Conservation (phyloP, 2,113 vertebrate genomes). For the Condylura cristata region DNA sequence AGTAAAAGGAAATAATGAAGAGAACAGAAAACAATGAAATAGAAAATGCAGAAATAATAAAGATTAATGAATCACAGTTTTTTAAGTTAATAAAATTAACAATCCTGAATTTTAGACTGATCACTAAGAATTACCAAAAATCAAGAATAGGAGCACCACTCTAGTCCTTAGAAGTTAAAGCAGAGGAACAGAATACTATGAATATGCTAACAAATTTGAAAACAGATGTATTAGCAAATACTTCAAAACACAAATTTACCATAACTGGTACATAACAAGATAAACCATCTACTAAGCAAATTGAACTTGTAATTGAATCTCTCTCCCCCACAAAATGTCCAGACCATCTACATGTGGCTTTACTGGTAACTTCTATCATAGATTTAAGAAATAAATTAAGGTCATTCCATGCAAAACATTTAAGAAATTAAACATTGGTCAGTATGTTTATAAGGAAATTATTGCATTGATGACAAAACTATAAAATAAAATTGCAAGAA, state of each 20-base stretch:
- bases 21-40: neutral
- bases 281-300: neutral
- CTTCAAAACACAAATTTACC: neutral
- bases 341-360: neutral
- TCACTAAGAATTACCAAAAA: slow-evolving; percentile 8
- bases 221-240: neutral
- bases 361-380: neutral
- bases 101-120: neutral
- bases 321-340: neutral
- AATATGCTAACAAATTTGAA: neutral
- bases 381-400: neutral
- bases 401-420: neutral
- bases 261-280: neutral
- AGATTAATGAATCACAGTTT: neutral
- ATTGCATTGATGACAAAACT: neutral
- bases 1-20: neutral
- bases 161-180: neutral
- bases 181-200: neutral
- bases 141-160: neutral
- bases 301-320: neutral
- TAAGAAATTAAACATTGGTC: slow-evolving; percentile 6
- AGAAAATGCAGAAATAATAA: neutral
- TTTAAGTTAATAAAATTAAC: neutral
- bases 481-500: neutral
- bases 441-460: neutral